A percentile compares a stretch with the other conserved stretches of the same genome.
These are phyloP conservation scores for Carassius carassius DNA, from an alignment of 2,113 vertebrate species.

Conservation along the genomic window DNA sequence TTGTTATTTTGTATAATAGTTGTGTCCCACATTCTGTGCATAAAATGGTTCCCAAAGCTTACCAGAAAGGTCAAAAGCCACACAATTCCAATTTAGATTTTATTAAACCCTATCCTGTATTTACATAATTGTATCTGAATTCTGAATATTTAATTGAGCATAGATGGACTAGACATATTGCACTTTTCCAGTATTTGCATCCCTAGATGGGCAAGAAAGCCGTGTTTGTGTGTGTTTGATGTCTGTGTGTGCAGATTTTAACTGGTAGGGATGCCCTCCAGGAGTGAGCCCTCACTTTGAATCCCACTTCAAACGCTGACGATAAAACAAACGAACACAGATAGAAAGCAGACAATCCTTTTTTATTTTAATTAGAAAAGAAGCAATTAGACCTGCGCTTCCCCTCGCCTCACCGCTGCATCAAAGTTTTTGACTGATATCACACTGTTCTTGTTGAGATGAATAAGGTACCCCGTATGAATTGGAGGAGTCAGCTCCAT, in stretches of 20 bases:
- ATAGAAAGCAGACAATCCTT: slow-evolving; percentile 63
- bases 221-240: slow-evolving; percentile 50
- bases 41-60: background rate
- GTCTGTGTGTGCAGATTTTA: slow-evolving; percentile 63
- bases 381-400: slow-evolving; percentile 64
- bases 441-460: slow-evolving; percentile 52
- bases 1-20: background rate
- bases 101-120: background rate
- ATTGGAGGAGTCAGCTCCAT: background rate
- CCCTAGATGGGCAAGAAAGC: background rate
- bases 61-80: background rate
- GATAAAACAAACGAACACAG: slow-evolving; percentile 60
- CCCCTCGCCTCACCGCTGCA: slow-evolving; percentile 43
- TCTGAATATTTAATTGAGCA: background rate
- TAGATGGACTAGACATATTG: background rate
- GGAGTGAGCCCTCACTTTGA: slow-evolving; percentile 64
- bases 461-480: slow-evolving; percentile 45
- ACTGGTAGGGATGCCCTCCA: slow-evolving; percentile 58
- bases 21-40: background rate
- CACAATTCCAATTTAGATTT: background rate
- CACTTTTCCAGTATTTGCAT: background rate
- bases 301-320: slow-evolving; percentile 66
- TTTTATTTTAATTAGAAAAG: slow-evolving; percentile 71
- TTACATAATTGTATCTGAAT: slow-evolving; percentile 16
- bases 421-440: slow-evolving; percentile 40